phyloP scores from a whole-genome alignment of 1,140 invertebrate genomes.

The Choristoneura fumiferana region DNA sequence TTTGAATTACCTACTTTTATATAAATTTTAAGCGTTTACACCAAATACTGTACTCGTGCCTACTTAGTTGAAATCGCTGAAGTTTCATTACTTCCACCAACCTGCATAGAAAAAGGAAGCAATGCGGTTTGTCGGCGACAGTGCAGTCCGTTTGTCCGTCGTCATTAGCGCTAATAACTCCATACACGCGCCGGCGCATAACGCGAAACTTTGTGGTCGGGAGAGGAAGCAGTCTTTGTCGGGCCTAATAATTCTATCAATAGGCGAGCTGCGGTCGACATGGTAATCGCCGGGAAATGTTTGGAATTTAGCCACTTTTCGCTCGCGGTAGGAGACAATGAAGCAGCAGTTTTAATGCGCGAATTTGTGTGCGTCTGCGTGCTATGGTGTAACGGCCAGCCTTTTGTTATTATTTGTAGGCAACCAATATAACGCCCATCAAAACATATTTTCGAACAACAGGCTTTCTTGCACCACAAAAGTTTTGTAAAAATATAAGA shows the following conservation, averaged over 20 bases:
- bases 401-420: not conserved
- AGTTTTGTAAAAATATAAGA: no score
- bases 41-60: not conserved
- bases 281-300: constrained; percentile 56
- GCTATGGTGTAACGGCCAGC: not conserved
- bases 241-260: constrained; percentile 69
- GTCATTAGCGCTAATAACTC: constrained; percentile 69
- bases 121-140: constrained; percentile 46
- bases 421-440: no score
- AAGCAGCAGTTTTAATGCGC: not conserved
- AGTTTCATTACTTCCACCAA: not conserved
- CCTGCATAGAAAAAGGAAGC: constrained; percentile 38
- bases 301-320: constrained; percentile 39
- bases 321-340: constrained; percentile 16
- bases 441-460: no score
- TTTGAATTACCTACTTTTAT: no score
- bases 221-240: constrained; percentile 43
- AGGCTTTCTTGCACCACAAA: no score
- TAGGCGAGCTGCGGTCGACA: constrained; percentile 58
- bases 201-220: constrained; percentile 52
- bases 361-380: not conserved
- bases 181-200: constrained; percentile 40
- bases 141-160: constrained; percentile 49
- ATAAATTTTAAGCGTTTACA: constrained; percentile 14
- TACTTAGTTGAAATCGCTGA: not conserved